These are phyloP conservation scores for Amphiprion clarkii DNA, from an alignment of 2,797 vertebrate species.

Conservation along the genomic window DNA sequence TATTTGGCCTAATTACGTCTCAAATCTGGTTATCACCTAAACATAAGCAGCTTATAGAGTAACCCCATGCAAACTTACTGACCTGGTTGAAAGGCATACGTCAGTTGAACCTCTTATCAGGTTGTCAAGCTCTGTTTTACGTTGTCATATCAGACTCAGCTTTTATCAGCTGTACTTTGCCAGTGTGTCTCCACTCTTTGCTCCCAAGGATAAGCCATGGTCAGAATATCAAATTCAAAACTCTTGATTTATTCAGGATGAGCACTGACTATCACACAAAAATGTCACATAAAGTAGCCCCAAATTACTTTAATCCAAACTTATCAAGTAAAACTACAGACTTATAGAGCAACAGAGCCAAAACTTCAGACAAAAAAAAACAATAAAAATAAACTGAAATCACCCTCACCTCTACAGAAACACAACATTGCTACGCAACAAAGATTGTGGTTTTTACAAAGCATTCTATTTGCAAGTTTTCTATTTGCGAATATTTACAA, in stretches of 20 bases:
- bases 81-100: background rate
- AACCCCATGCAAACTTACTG: background rate
- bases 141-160: slow-evolving; percentile 1
- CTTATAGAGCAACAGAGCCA: background rate
- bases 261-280: background rate
- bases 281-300: background rate
- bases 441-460: slow-evolving; percentile 1
- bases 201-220: background rate
- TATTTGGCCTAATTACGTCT: background rate
- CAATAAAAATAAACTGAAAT: background rate
- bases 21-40: background rate
- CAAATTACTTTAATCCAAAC: background rate
- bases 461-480: slow-evolving; percentile 18
- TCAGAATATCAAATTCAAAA: slow-evolving; percentile 13
- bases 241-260: background rate
- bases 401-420: slow-evolving; percentile 4
- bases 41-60: slow-evolving; percentile 8
- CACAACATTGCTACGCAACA: background rate
- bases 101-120: slow-evolving; percentile 7
- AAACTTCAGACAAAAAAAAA: background rate
- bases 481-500: slow-evolving; percentile 43
- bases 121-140: slow-evolving; percentile 14
- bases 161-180: slow-evolving; percentile 1
- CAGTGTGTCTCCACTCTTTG: background rate
- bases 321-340: background rate